These are phyloP conservation scores for Heliconius congener DNA, from an alignment of 1,140 invertebrate genomes.

Conservation along the genomic window DNA sequence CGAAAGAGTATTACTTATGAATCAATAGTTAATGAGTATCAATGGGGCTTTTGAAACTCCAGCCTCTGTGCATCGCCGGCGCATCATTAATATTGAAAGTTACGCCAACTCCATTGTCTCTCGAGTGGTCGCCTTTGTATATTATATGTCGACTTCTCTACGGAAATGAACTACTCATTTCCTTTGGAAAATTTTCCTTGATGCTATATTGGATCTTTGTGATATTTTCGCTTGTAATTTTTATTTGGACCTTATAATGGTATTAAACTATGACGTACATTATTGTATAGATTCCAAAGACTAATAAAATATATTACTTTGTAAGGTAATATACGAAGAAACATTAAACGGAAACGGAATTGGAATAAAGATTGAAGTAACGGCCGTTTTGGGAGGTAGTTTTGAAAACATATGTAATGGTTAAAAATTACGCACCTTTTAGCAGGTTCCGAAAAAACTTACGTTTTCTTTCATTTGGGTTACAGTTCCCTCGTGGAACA, in stretches of 20 bases:
- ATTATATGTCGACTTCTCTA: constrained; percentile 62
- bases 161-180: constrained; percentile 76
- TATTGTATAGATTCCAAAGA: neutral
- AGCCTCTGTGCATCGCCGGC: constrained; percentile 69
- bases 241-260: neutral
- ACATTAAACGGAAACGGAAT: neutral
- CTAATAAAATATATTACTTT: neutral
- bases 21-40: constrained; percentile 81
- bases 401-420: constrained; percentile 35
- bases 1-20: constrained; percentile 80
- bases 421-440: constrained; percentile 33
- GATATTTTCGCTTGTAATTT: constrained; percentile 24
- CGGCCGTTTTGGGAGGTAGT: constrained; percentile 21
- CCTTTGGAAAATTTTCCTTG: constrained; percentile 71
- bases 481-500: constrained; percentile 42
- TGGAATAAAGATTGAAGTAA: constrained; percentile 2
- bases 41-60: constrained; percentile 74
- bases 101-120: constrained; percentile 72
- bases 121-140: constrained; percentile 71
- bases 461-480: constrained; percentile 37
- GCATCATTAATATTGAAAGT: constrained; percentile 80
- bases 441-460: constrained; percentile 39
- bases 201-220: constrained; percentile 54
- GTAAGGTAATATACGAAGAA: neutral
- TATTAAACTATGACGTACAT: neutral